Evolutionary conservation across 1,140 invertebrate species (phyloP).

Genomic region (Drosophila watanabei): DNA sequence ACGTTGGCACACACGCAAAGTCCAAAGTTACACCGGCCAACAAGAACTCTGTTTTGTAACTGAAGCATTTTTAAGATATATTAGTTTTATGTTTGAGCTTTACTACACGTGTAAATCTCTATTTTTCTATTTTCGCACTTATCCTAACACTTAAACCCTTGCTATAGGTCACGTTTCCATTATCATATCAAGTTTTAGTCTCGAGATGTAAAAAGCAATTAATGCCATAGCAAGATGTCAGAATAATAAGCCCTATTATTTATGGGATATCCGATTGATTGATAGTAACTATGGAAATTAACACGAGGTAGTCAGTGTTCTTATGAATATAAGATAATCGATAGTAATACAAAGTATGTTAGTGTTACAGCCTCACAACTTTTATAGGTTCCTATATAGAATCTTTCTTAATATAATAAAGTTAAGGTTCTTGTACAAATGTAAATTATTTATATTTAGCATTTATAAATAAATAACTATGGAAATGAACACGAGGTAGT

Average conservation of each 20-base stretch:
- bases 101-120: no score
- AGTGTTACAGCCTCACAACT: no score
- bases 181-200: background rate
- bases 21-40: conserved; percentile 15
- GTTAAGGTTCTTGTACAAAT: no score
- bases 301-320: background rate
- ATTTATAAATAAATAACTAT: no score
- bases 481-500: background rate
- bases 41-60: background rate
- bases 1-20: conserved; percentile 16
- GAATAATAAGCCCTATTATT: background rate
- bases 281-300: background rate
- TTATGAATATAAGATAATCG: no score
- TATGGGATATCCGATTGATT: background rate
- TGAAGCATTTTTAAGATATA: background rate
- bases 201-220: background rate
- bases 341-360: no score
- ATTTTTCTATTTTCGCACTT: background rate
- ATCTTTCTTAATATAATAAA: no score
- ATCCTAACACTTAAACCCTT: background rate
- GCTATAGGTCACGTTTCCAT: conserved; percentile 5
- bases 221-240: background rate
- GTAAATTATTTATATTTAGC: no score
- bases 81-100: background rate
- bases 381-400: no score